Evolutionary conservation across 92 coral and sea anemone species (phyloP), one percentile per base, ranked within the genome.

Genomic region (Palythoa caribaeorum): DNA sequence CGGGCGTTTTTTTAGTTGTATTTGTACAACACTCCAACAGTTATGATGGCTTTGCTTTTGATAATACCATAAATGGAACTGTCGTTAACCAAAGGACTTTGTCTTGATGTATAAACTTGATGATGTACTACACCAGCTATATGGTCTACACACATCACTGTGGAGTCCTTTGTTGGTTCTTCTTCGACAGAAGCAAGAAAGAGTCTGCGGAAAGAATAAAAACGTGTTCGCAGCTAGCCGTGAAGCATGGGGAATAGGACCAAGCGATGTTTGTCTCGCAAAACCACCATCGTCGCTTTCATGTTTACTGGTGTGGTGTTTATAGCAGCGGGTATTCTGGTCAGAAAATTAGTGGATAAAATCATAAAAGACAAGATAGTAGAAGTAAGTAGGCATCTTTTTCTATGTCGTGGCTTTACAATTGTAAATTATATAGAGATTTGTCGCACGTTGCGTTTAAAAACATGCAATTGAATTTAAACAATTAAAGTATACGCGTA

Each of bases 1-100:
- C 13, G 37, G 11, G 73, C 7, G 55, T 11, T 2, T 20, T n/a
- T 7, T 21, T 1, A 3, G 5, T 19, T 80, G 48, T 80, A 21
- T 48, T 76, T 76, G 78, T 38, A 38, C 77, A 2, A 47, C 20
- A 17, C 5, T 62, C 19, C 3, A 48, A 12, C 65, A 51, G 21
- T 77, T 21, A 44, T 3, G 15, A 21, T 59, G n/a, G 1, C 3
- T 9, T 11, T 38, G 38, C 17, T 16, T 65, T 20, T 39, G 21
- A 28, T 11, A 65, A 20, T 3, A 17, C 84, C 84, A 79, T 20
- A 79, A 38, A 79, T 79, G 84, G 84, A 79, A 19, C 71, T 59
- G 72, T 59, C n/a, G 19, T 60, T 14, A 2, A 14, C 19, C 20
- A 60, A 4, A 60, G 68, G 68, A 60, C 68, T 60, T 60, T 15